Base-by-base conservation (phyloP, 2,797 vertebrate genomes). In the Argentina silus region DNA sequence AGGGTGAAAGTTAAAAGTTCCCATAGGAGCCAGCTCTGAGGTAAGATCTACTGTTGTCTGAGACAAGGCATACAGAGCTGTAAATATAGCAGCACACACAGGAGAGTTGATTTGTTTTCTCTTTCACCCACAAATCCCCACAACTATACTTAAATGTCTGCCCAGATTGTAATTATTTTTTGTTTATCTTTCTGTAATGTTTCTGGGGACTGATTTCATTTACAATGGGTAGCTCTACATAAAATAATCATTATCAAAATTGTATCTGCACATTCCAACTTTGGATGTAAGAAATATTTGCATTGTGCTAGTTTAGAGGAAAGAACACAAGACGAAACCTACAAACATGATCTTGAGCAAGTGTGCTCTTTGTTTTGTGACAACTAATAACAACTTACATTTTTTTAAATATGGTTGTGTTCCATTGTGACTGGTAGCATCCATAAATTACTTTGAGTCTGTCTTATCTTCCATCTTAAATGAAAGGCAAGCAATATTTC, bases 21-120 rank as follows among this genome's bases (percentile, higher is more conserved):
- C 70, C 75, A 2, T 15, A 72, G 69, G 69, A 72, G n/a, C 17
- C 5, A 10, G 27, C 53, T 53, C 53, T 72, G 66, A 53, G 69
- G 69, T 27, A 76, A 72, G 47, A 76, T 72, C 53, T 23, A 72
- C 68, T 45, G 56, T 55, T 50, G 75, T 61, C 62, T 11, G 66
- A 67, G 36, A n/a, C 44, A 70, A 51, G 62, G 62, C 51, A 27
- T 71, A 55, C 7, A 9, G 44, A 51, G 68, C 36, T 43, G 64
- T 76, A 76, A 76, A 76, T 76, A 48, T 60, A 59, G 12, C 2
- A 23, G 57, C 61, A 56, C 63, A 8, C 66, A 59, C 56, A 4
- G 21, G 56, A 57, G 56, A 59, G 10, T 10, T 59, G 9, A 7
- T 59, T 59, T 19, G 17, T 21, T 59, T 1, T 21, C 21, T 59